These are phyloP conservation scores for Pangasius macronema DNA, from an alignment of 2,797 vertebrate genomes.

Conservation along the genomic window DNA sequence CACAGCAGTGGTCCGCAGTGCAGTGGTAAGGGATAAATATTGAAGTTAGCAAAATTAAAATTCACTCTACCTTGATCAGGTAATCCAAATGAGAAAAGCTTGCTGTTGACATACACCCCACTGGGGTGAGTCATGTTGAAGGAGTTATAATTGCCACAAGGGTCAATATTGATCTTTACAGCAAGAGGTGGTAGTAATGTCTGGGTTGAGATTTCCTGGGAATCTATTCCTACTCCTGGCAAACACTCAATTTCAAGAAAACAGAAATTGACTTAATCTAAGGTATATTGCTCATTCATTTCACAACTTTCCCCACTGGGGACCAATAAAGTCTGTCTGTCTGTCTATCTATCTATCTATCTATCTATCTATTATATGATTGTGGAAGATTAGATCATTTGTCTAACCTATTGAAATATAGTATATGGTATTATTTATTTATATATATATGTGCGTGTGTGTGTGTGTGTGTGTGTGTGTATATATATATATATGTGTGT, in stretches of 20 bases:
- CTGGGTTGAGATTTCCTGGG: slow-evolving; percentile 31
- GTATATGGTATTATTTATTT: no score
- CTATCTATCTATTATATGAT: background rate
- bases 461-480: no score
- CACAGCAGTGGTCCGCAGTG: slow-evolving; percentile 54
- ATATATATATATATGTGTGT: no score
- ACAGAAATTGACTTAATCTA: background rate
- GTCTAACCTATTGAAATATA: background rate
- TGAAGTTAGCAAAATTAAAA: slow-evolving; percentile 41
- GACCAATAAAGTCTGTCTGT: background rate
- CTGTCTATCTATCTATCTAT: background rate
- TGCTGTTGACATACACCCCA: slow-evolving; percentile 32
- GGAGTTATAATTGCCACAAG: slow-evolving; percentile 61
- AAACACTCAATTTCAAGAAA: slow-evolving; percentile 36
- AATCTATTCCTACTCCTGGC: slow-evolving; percentile 47
- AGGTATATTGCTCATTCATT: background rate
- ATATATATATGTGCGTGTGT: no score
- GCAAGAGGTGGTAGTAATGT: slow-evolving; percentile 44
- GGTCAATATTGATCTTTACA: slow-evolving; percentile 60
- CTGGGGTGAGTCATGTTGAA: slow-evolving; percentile 44
- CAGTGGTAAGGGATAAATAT: slow-evolving; percentile 54
- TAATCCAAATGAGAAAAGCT: slow-evolving; percentile 49
- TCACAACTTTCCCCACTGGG: background rate
- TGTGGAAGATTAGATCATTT: background rate
- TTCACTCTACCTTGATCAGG: slow-evolving; percentile 44